Conservation (phyloP, 2,797 vertebrate species). For the Acanthopagrus latus region DNA sequence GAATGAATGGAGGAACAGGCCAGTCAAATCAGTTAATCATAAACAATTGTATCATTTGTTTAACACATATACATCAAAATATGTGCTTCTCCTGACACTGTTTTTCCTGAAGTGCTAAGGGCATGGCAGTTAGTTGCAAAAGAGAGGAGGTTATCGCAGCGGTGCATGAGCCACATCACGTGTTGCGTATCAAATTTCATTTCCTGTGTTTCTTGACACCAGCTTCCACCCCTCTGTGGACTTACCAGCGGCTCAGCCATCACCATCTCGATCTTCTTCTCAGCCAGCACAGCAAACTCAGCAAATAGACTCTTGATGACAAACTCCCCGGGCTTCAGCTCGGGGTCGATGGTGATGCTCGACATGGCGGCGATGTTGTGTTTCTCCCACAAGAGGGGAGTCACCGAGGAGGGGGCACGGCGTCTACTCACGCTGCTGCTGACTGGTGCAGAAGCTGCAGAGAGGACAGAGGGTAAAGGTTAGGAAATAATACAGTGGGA, state of each 20-base stretch:
- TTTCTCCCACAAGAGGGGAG: conserved; percentile 90
- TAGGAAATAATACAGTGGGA: conserved; percentile 47
- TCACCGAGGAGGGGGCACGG: conserved; percentile 87
- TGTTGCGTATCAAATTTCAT: conserved; percentile 45
- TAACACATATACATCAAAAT: neutral
- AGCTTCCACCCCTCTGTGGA: conserved; percentile 42
- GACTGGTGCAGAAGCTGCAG: conserved; percentile 91
- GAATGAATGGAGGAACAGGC: neutral
- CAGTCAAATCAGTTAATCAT: neutral
- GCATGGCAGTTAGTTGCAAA: conserved; percentile 47
- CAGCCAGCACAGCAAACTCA: conserved; percentile 98
- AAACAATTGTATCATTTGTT: neutral
- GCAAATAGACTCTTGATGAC: conserved; percentile 99
- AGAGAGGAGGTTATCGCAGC: conserved; percentile 35
- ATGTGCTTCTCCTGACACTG: conserved; percentile 1
- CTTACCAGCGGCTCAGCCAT: conserved; percentile 99
- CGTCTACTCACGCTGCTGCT: conserved; percentile 91
- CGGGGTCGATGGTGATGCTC: conserved; percentile 98
- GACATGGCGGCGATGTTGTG: conserved; percentile 93
- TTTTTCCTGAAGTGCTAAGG: conserved; percentile 17
- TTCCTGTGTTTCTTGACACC: conserved; percentile 51
- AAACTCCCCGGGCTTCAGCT: conserved; percentile 99
- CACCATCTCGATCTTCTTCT: conserved; percentile 99
- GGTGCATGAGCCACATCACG: conserved; percentile 21
- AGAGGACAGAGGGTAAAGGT: conserved; percentile 49